Percentiles rank a stretch among this genome's conserved stretches.
phyloP scores from a whole-genome alignment of 2,113 vertebrate genomes.

The Pseudonaja textilis region DNA sequence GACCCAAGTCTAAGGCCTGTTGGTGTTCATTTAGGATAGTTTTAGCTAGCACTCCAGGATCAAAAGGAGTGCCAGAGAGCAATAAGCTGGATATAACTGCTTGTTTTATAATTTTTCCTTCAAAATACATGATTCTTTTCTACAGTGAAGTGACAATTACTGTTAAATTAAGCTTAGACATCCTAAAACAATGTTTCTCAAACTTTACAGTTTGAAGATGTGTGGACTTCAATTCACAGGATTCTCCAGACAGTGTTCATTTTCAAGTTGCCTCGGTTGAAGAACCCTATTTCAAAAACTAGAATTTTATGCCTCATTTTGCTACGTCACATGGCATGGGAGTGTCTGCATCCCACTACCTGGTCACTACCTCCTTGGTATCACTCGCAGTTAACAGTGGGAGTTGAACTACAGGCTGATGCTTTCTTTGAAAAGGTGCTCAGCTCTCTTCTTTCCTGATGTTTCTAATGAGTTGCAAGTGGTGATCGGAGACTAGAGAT shows the following conservation, averaged over 20 bases:
- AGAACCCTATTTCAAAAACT: neutral
- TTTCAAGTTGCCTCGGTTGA: neutral
- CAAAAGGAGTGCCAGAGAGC: neutral
- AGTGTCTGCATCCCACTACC: neutral
- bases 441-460: neutral
- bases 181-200: neutral
- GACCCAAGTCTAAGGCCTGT: neutral
- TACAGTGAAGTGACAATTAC: neutral
- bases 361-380: neutral
- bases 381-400: neutral
- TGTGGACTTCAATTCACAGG: neutral
- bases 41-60: neutral
- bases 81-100: neutral
- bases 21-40: neutral
- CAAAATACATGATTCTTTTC: neutral
- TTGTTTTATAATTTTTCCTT: neutral
- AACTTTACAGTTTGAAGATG: neutral
- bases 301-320: neutral
- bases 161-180: neutral
- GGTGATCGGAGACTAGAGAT: neutral
- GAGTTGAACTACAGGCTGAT: neutral
- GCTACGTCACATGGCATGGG: neutral
- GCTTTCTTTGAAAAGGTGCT: neutral
- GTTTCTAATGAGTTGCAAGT: neutral
- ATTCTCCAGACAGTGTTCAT: neutral